Conservation (phyloP, 2,888 invertebrate genomes). For the Spicauda simplicius region DNA sequence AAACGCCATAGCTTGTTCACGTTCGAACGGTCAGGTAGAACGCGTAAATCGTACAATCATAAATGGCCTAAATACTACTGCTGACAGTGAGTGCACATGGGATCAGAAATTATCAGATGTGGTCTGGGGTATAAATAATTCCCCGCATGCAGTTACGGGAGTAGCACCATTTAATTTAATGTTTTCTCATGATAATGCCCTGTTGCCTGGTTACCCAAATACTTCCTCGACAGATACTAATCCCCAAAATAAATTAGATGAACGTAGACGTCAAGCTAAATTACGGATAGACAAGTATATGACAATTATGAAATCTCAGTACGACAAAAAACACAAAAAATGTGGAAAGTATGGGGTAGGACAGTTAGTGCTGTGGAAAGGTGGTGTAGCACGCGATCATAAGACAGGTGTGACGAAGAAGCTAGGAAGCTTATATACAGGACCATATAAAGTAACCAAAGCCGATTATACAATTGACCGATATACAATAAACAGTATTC, state of each 20-base stretch:
- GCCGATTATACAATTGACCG: constrained; percentile 24
- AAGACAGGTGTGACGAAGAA: too few species aligned
- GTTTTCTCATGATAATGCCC: too few species aligned
- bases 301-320: too few species aligned
- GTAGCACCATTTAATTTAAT: too few species aligned
- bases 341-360: too few species aligned
- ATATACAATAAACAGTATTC: not conserved
- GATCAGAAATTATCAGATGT: constrained; percentile 38
- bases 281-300: not conserved
- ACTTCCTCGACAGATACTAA: too few species aligned
- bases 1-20: constrained; percentile 40
- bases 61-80: constrained; percentile 37
- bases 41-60: constrained; percentile 38
- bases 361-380: too few species aligned
- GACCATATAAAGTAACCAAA: constrained; percentile 37
- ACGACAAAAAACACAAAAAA: too few species aligned
- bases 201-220: too few species aligned
- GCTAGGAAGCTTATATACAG: not conserved
- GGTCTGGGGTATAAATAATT: constrained; percentile 43
- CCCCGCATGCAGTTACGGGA: constrained; percentile 16
- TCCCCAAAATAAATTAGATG: too few species aligned
- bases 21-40: constrained; percentile 40
- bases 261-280: constrained; percentile 16
- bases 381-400: too few species aligned
- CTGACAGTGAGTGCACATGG: constrained; percentile 38